These are phyloP conservation scores for Rhea americana DNA, from an alignment of 2,113 vertebrate genomes.

Conservation along the genomic window DNA sequence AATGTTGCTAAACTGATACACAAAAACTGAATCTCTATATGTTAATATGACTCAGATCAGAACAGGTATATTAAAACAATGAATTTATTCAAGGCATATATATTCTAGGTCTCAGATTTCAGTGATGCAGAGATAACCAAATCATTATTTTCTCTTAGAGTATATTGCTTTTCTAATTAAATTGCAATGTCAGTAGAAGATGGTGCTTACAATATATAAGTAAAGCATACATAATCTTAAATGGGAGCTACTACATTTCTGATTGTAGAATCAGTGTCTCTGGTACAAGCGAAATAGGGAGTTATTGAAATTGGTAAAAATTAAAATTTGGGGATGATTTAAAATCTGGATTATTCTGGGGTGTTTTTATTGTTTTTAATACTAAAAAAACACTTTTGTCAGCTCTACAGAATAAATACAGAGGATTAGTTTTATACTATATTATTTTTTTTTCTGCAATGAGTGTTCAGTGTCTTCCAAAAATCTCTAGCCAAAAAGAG, in stretches of 20 bases:
- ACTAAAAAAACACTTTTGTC: neutral
- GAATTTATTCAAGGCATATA: neutral
- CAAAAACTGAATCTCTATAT: neutral
- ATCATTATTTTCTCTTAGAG: neutral
- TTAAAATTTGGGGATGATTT: neutral
- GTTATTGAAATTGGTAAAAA: neutral
- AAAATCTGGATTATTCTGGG: neutral
- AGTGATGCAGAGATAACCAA: neutral
- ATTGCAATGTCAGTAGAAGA: neutral
- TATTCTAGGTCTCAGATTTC: neutral
- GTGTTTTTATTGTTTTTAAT: neutral
- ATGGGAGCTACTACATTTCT: neutral
- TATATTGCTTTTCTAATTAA: neutral
- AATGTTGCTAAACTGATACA: neutral
- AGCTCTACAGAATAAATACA: neutral
- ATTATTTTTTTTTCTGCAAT: neutral
- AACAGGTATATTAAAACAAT: neutral
- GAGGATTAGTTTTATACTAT: neutral
- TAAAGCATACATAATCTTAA: neutral
- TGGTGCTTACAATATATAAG: accelerated
- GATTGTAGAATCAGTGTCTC: neutral
- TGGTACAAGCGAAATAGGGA: neutral
- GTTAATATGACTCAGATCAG: neutral
- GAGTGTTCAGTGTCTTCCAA: neutral
- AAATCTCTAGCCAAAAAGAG: neutral